Conservation (phyloP, 1,140 invertebrate species). For the Rhizoglyphus robini region DNA sequence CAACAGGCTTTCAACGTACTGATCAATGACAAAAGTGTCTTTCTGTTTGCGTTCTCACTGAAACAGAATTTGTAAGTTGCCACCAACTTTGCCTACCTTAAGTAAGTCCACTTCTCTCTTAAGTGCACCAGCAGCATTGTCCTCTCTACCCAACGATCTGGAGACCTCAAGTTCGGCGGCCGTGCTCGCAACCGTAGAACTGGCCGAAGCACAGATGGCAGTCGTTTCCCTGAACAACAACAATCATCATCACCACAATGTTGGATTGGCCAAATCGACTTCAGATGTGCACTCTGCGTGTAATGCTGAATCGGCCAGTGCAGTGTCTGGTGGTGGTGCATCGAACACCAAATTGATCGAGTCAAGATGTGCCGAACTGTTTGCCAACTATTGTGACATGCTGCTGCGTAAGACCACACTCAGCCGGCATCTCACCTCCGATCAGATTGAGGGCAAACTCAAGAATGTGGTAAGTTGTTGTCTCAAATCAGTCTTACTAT, state of each 20-base stretch:
- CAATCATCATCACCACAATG: background rate
- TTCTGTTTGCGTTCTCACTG: background rate
- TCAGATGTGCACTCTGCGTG: too few species aligned
- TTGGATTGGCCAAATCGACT: background rate
- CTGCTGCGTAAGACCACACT: conserved; percentile 86
- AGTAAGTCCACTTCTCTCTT: too few species aligned
- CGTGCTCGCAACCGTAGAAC: background rate
- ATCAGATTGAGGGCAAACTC: conserved; percentile 88
- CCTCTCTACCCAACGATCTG: too few species aligned
- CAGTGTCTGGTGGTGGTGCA: too few species aligned
- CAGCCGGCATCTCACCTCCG: conserved; percentile 88
- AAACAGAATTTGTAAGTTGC: background rate
- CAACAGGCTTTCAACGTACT: conserved; percentile 77
- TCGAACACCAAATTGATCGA: conserved; percentile 47
- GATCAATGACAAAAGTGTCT: conserved; percentile 75
- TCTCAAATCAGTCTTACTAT: conserved; percentile 21
- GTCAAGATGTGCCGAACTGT: conserved; percentile 93
- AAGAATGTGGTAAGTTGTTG: conserved; percentile 62
- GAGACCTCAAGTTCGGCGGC: too few species aligned
- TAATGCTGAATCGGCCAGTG: background rate
- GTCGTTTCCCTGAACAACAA: background rate
- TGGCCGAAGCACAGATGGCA: background rate
- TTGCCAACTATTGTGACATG: conserved; percentile 99
- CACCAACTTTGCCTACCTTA: too few species aligned
- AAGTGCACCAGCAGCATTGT: too few species aligned